Evolutionary conservation across 2,888 invertebrate genomes (phyloP).

Genomic region (Drosophila prostipennis): DNA sequence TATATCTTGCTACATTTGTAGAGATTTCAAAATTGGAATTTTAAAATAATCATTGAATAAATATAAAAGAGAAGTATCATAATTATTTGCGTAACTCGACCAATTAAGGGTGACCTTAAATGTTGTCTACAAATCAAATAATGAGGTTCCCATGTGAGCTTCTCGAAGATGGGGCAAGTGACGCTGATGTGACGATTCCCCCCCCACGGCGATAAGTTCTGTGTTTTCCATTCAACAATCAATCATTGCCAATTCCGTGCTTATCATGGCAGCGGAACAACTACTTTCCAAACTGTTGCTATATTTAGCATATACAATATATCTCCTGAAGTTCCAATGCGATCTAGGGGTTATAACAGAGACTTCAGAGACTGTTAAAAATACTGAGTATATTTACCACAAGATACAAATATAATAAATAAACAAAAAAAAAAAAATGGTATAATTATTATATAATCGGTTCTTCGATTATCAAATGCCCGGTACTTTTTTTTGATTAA

Average conservation of each 20-base stretch:
- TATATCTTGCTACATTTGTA: not conserved
- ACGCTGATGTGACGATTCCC: not conserved
- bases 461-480: not conserved
- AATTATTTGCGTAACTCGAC: too few species aligned
- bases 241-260: conserved; percentile 10
- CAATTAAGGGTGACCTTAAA: too few species aligned
- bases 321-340: not conserved
- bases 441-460: conserved; percentile 6
- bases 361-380: too few species aligned
- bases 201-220: not conserved
- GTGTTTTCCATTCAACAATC: conserved; percentile 5
- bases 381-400: conserved; percentile 17
- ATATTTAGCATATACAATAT: too few species aligned
- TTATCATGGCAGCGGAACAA: not conserved
- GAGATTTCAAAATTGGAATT: not conserved
- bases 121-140: too few species aligned
- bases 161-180: not conserved
- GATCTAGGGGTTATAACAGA: not conserved
- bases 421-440: conserved; percentile 11
- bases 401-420: conserved; percentile 8
- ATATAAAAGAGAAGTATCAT: too few species aligned
- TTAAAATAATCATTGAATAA: not conserved
- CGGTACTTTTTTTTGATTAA: not conserved
- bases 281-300: not conserved
- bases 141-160: not conserved